phyloP scores from a whole-genome alignment of 2,113 vertebrate genomes.

The Chroicocephalus ridibundus region DNA sequence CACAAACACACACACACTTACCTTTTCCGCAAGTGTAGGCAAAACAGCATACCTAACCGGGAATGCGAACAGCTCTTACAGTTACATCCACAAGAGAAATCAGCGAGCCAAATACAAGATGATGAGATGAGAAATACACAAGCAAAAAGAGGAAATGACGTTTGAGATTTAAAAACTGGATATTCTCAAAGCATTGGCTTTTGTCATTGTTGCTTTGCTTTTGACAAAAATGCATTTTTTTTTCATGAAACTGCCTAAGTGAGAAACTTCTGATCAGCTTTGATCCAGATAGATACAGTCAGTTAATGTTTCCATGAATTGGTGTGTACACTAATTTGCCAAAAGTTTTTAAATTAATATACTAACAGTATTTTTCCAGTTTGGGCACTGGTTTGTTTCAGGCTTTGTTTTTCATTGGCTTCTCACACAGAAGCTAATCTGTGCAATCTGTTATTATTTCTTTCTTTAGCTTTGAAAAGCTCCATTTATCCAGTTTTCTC shows the following conservation, averaged over 20 bases:
- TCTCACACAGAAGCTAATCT: background rate
- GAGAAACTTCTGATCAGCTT: background rate
- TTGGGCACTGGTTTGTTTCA: background rate
- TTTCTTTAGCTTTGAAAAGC: background rate
- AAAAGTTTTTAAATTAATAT: background rate
- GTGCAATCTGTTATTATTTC: background rate
- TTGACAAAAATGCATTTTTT: background rate
- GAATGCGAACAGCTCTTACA: background rate
- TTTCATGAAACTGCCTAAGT: background rate
- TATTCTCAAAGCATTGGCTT: background rate
- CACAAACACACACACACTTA: fast-evolving
- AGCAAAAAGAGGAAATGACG: background rate
- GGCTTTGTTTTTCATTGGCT: background rate
- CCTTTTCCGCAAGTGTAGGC: fast-evolving
- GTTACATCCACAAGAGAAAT: background rate
- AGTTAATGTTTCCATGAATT: background rate
- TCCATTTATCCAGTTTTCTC: background rate
- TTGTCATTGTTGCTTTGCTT: background rate
- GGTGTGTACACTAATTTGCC: background rate
- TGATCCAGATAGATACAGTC: background rate
- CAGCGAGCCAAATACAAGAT: background rate
- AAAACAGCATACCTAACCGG: background rate
- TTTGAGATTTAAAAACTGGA: background rate
- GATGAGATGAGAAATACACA: background rate
- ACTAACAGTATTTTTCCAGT: background rate